Conservation (phyloP, 2,888 invertebrate genomes). For the Blera fallax region DNA sequence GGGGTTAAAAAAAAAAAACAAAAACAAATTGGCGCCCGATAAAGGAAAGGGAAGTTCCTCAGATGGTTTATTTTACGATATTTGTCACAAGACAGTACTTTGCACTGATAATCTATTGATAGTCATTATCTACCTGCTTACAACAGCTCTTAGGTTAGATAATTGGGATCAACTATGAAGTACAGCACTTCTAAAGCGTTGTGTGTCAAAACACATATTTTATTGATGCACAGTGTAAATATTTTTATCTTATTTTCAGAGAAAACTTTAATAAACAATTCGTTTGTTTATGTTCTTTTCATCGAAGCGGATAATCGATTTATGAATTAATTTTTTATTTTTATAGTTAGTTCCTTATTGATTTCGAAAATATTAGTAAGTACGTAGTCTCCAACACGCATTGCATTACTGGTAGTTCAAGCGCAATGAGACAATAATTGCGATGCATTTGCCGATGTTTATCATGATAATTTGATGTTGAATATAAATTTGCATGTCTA, state of each 20-base stretch:
- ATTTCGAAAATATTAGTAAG: no score
- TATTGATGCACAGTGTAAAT: neutral
- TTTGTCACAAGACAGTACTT: neutral
- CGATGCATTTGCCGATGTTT: no score
- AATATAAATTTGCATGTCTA: neutral
- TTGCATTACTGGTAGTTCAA: no score
- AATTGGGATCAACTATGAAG: neutral
- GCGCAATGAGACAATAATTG: no score
- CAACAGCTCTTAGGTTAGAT: neutral
- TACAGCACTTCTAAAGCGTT: neutral
- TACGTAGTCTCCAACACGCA: no score
- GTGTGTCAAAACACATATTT: neutral
- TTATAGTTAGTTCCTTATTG: neutral
- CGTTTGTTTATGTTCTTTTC: neutral
- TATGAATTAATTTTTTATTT: neutral
- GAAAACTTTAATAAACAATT: neutral
- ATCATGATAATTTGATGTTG: neutral
- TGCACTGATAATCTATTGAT: neutral
- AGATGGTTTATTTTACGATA: neutral
- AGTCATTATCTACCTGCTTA: neutral
- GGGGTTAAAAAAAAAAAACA: no score
- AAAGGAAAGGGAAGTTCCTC: neutral
- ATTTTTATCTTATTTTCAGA: neutral
- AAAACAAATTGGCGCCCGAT: neutral
- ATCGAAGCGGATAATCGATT: conserved; percentile 8